phyloP scores from a whole-genome alignment of 2,888 invertebrate genomes.

The Noctua comes region DNA sequence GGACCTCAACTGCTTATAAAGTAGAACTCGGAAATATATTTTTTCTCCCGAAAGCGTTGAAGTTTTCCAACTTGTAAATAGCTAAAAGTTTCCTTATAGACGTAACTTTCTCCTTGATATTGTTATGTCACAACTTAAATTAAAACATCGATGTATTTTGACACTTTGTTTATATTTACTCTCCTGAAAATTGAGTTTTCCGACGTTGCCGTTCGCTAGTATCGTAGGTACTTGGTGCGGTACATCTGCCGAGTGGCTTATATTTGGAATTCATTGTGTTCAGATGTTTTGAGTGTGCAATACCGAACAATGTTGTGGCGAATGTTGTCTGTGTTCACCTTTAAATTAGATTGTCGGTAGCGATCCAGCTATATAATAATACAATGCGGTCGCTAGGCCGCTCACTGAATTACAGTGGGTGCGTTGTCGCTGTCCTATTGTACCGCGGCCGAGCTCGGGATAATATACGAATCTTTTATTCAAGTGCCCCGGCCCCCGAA shows the following conservation, averaged over 20 bases:
- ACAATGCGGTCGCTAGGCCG: slow-evolving; percentile 81
- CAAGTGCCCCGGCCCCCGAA: slow-evolving; percentile 86
- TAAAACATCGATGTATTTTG: slow-evolving; percentile 67
- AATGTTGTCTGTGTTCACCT: slow-evolving; percentile 67
- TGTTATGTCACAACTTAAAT: slow-evolving; percentile 69
- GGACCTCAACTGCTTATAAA: slow-evolving; percentile 74
- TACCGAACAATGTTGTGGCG: slow-evolving; percentile 38
- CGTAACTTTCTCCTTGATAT: slow-evolving; percentile 69
- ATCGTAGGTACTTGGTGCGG: slow-evolving; percentile 8
- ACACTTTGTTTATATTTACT: slow-evolving; percentile 59
- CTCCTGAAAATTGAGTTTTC: slow-evolving; percentile 54
- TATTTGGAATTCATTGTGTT: slow-evolving; percentile 59
- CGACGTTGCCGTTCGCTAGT: slow-evolving; percentile 9
- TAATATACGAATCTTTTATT: slow-evolving; percentile 90
- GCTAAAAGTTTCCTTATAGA: slow-evolving; percentile 67
- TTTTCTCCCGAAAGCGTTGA: slow-evolving; percentile 66
- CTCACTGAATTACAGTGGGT: slow-evolving; percentile 84
- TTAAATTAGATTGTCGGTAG: slow-evolving; percentile 77
- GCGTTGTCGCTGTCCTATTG: slow-evolving; percentile 86
- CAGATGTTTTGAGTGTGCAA: slow-evolving; percentile 48
- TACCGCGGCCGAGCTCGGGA: slow-evolving; percentile 80
- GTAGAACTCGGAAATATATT: slow-evolving; percentile 70
- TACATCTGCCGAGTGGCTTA: slow-evolving; percentile 30
- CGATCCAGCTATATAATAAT: slow-evolving; percentile 74
- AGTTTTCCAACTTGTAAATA: slow-evolving; percentile 69